Evolutionary conservation across 1,140 invertebrate genomes (phyloP).

Genomic region (Cataglyphis hispanica): DNA sequence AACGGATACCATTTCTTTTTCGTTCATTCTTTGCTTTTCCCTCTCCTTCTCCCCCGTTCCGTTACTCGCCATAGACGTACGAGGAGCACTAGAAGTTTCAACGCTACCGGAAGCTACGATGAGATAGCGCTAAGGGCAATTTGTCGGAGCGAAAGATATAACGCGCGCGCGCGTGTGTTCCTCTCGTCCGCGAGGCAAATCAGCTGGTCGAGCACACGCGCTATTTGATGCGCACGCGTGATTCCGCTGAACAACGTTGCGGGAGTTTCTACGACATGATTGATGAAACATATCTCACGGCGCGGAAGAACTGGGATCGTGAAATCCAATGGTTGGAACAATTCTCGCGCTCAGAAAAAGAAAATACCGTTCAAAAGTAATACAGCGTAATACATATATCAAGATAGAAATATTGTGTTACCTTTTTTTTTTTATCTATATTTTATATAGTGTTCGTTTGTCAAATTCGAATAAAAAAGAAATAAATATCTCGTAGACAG

Average conservation of each 20-base stretch:
- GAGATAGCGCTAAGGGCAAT: conserved; percentile 65
- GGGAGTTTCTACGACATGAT: conserved; percentile 39
- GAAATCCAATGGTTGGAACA: conserved; percentile 26
- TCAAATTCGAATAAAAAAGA: neutral
- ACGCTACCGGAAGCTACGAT: conserved; percentile 58
- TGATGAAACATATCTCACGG: conserved; percentile 52
- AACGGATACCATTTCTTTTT: conserved; percentile 4
- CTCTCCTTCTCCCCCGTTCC: conserved; percentile 11
- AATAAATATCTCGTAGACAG: neutral
- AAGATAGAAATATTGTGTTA: too few species aligned
- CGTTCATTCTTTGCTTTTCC: conserved; percentile 18
- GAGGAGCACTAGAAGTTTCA: conserved; percentile 24
- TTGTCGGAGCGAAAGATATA: conserved; percentile 61
- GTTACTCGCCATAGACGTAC: conserved; percentile 11
- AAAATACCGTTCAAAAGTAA: conserved; percentile 23
- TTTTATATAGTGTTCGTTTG: neutral
- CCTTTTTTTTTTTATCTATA: neutral
- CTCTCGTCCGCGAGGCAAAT: conserved; percentile 25
- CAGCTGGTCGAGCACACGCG: conserved; percentile 35
- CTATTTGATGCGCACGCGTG: conserved; percentile 53
- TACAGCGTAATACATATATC: neutral
- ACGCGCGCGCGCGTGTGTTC: conserved; percentile 13
- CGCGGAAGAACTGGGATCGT: conserved; percentile 36
- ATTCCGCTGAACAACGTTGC: conserved; percentile 37
- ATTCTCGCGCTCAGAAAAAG: neutral